Evolutionary conservation across 2,113 vertebrate species (phyloP), one percentile per base, ranked within the genome.

Genomic region (Gymnobelideus leadbeateri): DNA sequence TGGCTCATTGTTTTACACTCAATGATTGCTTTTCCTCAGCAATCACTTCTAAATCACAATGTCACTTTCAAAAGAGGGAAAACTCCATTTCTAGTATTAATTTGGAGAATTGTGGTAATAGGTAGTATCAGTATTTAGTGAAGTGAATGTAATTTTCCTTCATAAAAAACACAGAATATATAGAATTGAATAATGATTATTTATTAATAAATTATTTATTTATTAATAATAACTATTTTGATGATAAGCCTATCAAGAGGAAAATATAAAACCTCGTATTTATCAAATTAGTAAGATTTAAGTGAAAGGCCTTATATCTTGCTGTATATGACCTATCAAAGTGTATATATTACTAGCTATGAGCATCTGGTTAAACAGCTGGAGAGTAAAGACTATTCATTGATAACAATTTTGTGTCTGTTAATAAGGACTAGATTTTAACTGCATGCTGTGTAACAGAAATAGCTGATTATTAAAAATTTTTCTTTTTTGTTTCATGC

Each of bases 41-140:
- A 95, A 93, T 5, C 89, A 93, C 24, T 96, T 97, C 54, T 98
- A 97, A 98, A 98, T 97, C 95, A 97, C 19, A 91, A 50, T 91
- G 95, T 96, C 92, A 94, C 37, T 77, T 93, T 28, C 3, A 51
- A n/a, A 51, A 91, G 24, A 23, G 50, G 43, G 57, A 10, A 92
- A 14, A 19, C 93, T 46, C 8, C 43, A 14, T 95, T 94, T 94
- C 50, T 84, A 49, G 53, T 96, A 50, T 37, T 92, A 53, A 96
- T 53, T 1, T 0, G 19, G 93, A 97, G 16, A 94, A 28, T 51
- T 94, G 11, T 77, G 0, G 0, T 51, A 91, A 91, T 43, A 96
- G 51, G 93, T 84, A 94, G 1, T 91, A 5, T 49, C 91, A 50
- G 55, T 24, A 89, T 11, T 50, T 19, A 37, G 95, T 47, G 51